Conservation (phyloP, 2,888 invertebrate species). For the Ptilodon capucinus region DNA sequence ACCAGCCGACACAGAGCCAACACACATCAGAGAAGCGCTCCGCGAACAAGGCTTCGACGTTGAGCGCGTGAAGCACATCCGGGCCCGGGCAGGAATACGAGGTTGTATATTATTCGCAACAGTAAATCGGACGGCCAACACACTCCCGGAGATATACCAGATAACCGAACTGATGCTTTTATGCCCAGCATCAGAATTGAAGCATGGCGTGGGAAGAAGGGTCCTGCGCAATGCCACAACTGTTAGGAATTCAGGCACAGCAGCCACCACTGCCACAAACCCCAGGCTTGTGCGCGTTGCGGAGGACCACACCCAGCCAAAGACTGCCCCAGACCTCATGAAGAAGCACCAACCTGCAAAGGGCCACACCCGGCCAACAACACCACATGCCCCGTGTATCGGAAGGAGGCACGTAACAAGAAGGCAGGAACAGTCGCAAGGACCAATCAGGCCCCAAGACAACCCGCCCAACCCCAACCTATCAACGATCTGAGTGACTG, state of each 20-base stretch:
- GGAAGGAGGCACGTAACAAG: conserved; percentile 7
- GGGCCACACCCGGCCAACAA: conserved; percentile 16
- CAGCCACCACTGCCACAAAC: conserved; percentile 22
- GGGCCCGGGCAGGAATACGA: not conserved
- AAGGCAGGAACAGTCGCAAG: conserved; percentile 8
- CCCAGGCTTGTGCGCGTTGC: conserved; percentile 11
- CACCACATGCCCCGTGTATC: conserved; percentile 11
- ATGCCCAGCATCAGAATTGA: conserved; percentile 25
- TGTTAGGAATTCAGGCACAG: conserved; percentile 29
- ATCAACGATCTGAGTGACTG: too few relatives aligned
- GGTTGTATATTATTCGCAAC: too few relatives aligned
- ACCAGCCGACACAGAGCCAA: not conserved
- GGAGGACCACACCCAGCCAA: conserved; percentile 9
- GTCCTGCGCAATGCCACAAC: conserved; percentile 26
- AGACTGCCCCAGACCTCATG: conserved; percentile 9
- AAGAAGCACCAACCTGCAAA: conserved; percentile 14
- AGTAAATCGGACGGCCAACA: too few relatives aligned
- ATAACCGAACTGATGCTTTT: conserved; percentile 11
- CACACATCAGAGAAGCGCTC: not conserved
- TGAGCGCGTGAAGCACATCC: not conserved
- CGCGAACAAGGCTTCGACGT: not conserved
- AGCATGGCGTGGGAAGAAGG: conserved; percentile 16
- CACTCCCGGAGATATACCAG: conserved; percentile 16
- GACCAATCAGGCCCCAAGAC: too few relatives aligned
- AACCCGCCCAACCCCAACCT: too few relatives aligned